Evolutionary conservation across 2,113 vertebrate species (phyloP).

Genomic region (Gymnorhina tibicen): DNA sequence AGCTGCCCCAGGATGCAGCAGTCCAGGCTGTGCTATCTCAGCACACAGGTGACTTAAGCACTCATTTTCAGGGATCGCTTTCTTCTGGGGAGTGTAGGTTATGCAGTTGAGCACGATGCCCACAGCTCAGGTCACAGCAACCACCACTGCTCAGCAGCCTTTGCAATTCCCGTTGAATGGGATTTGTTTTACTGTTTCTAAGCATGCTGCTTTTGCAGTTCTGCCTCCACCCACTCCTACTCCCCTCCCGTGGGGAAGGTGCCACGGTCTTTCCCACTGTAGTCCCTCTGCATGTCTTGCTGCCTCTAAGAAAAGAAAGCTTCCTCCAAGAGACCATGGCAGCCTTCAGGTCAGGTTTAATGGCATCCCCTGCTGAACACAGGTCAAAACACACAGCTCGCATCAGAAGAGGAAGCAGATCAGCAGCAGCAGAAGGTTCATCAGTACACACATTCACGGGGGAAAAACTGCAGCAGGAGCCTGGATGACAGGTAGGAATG

Average conservation of each 20-base stretch:
- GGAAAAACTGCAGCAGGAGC: not conserved
- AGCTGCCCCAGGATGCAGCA: not conserved
- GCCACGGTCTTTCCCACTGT: not conserved
- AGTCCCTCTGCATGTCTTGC: not conserved
- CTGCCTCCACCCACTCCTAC: not conserved
- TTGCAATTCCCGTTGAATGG: not conserved
- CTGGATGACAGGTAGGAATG: not conserved
- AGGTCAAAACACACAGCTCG: not conserved
- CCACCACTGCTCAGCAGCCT: not conserved
- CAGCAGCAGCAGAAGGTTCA: not conserved
- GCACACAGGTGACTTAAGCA: not conserved
- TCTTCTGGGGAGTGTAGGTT: not conserved
- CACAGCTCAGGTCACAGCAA: not conserved
- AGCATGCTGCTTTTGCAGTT: not conserved
- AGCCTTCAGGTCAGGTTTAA: not conserved
- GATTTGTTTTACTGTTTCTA: not conserved
- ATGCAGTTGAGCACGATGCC: not conserved
- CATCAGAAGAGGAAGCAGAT: not conserved
- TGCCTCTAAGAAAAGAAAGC: not conserved
- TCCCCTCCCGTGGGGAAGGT: fast-evolving
- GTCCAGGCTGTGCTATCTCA: not conserved
- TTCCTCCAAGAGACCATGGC: not conserved
- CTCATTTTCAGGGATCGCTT: not conserved
- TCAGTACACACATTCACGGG: not conserved
- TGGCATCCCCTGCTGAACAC: not conserved